These are phyloP conservation scores for Ryuthela nishihirai DNA, from an alignment of 2,888 invertebrate genomes.

Conservation along the genomic window DNA sequence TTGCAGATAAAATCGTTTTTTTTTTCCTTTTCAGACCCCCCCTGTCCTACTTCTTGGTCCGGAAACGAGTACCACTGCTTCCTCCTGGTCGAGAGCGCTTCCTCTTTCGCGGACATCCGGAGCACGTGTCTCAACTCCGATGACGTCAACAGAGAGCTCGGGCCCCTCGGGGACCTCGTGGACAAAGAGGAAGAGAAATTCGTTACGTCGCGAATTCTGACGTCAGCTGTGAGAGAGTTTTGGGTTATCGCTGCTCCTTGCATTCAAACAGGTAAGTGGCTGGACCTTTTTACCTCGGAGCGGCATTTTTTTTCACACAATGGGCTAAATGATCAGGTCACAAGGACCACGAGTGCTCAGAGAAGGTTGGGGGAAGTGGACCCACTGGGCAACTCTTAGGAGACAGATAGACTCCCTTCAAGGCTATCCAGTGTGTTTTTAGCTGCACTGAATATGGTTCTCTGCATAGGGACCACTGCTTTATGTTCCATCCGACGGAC, in stretches of 20 bases:
- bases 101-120: slow-evolving; percentile 8
- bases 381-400: too few relatives aligned
- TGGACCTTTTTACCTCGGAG: too few relatives aligned
- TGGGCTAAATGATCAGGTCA: too few relatives aligned
- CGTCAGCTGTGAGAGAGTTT: neutral
- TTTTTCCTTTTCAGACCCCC: slow-evolving; percentile 14
- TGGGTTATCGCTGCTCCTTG: slow-evolving; percentile 18
- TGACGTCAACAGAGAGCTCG: slow-evolving; percentile 8
- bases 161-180: slow-evolving; percentile 8
- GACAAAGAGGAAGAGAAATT: slow-evolving; percentile 17
- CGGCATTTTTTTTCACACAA: too few relatives aligned
- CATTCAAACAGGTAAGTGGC: slow-evolving; percentile 6
- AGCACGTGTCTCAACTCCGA: slow-evolving; percentile 1
- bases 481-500: too few relatives aligned
- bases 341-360: too few relatives aligned
- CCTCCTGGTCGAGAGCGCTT: slow-evolving; percentile 3
- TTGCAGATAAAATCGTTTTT: too few relatives aligned
- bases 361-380: too few relatives aligned
- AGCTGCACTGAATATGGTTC: too few relatives aligned
- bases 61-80: slow-evolving; percentile 35
- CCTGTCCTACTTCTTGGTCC: slow-evolving; percentile 20
- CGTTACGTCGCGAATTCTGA: slow-evolving; percentile 7
- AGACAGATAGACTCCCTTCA: too few relatives aligned
- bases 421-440: too few relatives aligned
- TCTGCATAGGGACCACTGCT: too few relatives aligned